These are phyloP conservation scores for Erythrocercus mccallii DNA, from an alignment of 2,113 vertebrate species.

Conservation along the genomic window DNA sequence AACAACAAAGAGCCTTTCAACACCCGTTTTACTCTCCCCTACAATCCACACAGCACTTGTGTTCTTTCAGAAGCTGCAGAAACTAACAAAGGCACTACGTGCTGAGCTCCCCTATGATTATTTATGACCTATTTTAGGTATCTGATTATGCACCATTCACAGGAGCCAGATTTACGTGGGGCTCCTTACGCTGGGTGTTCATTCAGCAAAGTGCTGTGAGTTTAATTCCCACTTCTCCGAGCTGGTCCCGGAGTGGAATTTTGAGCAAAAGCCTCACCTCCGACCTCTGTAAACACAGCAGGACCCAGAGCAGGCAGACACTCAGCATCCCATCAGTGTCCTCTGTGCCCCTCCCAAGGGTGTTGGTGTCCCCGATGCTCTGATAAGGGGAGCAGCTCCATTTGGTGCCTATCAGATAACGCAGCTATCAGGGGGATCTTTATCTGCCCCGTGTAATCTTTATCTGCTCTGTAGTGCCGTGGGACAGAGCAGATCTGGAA, in stretches of 20 bases:
- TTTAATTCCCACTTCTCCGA: fast-evolving
- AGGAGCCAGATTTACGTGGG: background rate
- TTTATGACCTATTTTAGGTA: background rate
- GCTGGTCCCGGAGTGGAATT: background rate
- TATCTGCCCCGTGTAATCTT: background rate
- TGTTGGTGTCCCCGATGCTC: background rate
- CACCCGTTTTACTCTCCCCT: background rate
- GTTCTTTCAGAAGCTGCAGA: background rate
- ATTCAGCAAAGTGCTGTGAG: background rate
- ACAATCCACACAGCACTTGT: background rate
- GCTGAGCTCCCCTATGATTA: background rate
- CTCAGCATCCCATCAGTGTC: background rate
- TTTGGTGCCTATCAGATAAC: background rate
- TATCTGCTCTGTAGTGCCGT: background rate
- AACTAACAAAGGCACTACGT: background rate
- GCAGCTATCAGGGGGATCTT: background rate
- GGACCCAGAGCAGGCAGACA: background rate
- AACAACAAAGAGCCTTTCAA: background rate
- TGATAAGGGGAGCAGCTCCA: background rate
- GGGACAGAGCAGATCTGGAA: background rate
- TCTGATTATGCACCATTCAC: background rate
- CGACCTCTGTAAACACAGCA: background rate
- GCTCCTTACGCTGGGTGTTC: fast-evolving
- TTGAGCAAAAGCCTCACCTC: background rate
- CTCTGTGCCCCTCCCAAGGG: background rate